phyloP scores from a whole-genome alignment of 2,888 invertebrate genomes.

The Laspeyria flexula region DNA sequence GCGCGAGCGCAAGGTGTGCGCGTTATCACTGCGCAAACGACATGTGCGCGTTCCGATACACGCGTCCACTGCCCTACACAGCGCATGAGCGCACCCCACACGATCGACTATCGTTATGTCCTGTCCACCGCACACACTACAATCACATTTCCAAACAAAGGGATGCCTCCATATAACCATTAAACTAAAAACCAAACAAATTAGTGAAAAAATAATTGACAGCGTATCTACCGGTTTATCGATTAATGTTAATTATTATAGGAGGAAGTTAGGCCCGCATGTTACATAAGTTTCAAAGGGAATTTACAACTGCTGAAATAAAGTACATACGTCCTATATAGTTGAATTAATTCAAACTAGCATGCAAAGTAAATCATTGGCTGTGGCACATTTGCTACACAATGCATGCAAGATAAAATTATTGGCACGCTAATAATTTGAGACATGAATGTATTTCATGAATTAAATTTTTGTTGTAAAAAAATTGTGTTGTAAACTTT shows the following conservation, averaged over 20 bases:
- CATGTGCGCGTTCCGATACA: conserved; percentile 82
- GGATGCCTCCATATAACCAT: conserved; percentile 55
- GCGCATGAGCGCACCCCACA: conserved; percentile 56
- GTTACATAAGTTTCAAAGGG: conserved; percentile 39
- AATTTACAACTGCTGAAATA: conserved; percentile 36
- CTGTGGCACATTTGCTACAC: too few relatives aligned
- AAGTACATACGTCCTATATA: neutral
- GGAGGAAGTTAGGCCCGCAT: conserved; percentile 70
- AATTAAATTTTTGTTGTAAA: too few relatives aligned
- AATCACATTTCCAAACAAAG: conserved; percentile 69
- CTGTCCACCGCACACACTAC: conserved; percentile 59
- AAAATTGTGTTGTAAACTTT: too few relatives aligned
- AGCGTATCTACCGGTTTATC: conserved; percentile 55
- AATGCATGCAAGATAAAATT: too few relatives aligned
- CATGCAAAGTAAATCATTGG: too few relatives aligned
- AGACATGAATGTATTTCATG: too few relatives aligned
- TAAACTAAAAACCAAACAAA: conserved; percentile 50
- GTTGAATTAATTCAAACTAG: too few relatives aligned
- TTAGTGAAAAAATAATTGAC: conserved; percentile 49
- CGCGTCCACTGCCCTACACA: conserved; percentile 58
- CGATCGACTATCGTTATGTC: conserved; percentile 52
- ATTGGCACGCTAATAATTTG: too few relatives aligned
- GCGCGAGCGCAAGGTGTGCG: conserved; percentile 80
- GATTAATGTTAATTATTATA: conserved; percentile 64
- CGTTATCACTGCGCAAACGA: conserved; percentile 77